Base-by-base conservation (phyloP, 1,140 invertebrate species). In the Whitmania pigra region DNA sequence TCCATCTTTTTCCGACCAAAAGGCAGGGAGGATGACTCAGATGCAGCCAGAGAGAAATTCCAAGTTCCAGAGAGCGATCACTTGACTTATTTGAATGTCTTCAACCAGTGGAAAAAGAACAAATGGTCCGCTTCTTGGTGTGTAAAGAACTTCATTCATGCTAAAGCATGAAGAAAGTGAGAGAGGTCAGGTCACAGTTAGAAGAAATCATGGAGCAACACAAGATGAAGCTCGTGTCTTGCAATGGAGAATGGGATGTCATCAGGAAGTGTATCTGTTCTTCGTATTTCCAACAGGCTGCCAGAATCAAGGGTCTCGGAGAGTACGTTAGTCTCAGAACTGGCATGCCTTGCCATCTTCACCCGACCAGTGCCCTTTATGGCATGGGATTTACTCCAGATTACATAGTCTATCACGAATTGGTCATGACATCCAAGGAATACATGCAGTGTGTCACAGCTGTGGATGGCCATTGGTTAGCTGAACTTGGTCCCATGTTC, bases 381-480 rank as follows among this genome's bases (percentile, higher is more conserved):
- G 95, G 96, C 0, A 91, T 99, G 86, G 97, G 96, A n/a, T 94
- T 89, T 80, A 95, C 93, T 0, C 94, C 95, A 0, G 95, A 99
- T 82, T 99, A 99, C 83, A 94, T 99, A 27, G 93, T 97, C 27
- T 97, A 97, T 79, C 94, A 97, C 78, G 94, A 97, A 80, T 85
- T 97, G 20, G 88, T 97, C 6, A 97, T 97, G 94, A 97, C 94
- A 0, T 88, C 91, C 15, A 92, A 93, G 79, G 97, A 99, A 82
- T 99, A 98, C 81, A 99, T 99, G 97, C 95, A 97, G 80, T 97
- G 94, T 81, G 96, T 99, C 3, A 99, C 97, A 0, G 91, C 96
- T 0, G 97, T 99, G 0, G 96, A 99, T 83, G 95, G 93, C 0
- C 87, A 92, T 68, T 99, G 97, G 97, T 81, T 99, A 36, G 96